Percentiles rank a stretch among this genome's conserved stretches.
These are phyloP conservation scores for Calliopsis andreniformis DNA, from an alignment of 1,140 invertebrate genomes.

Conservation along the genomic window DNA sequence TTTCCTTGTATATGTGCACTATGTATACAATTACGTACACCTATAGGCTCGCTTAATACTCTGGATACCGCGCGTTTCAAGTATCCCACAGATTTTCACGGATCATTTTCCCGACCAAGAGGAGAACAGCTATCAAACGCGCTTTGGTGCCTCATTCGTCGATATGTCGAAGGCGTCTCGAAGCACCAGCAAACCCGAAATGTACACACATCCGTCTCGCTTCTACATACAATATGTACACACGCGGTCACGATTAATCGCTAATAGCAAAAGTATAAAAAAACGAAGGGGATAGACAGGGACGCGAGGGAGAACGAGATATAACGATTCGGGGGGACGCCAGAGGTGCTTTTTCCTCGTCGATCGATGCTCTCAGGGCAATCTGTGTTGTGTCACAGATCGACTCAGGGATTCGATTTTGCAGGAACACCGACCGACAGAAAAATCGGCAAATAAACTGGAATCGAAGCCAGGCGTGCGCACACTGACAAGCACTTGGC, in stretches of 20 bases:
- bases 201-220: slow-evolving; percentile 39
- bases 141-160: not conserved
- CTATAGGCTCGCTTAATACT: slow-evolving; percentile 67
- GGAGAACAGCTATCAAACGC: not conserved
- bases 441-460: too few species aligned
- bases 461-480: too few species aligned
- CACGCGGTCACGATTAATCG: slow-evolving; percentile 38
- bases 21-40: slow-evolving; percentile 61
- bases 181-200: slow-evolving; percentile 19
- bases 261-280: slow-evolving; percentile 56
- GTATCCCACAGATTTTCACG: slow-evolving; percentile 41
- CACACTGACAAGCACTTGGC: not conserved
- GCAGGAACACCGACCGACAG: too few species aligned
- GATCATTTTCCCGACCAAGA: not conserved
- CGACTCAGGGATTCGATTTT: not conserved
- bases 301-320: not conserved
- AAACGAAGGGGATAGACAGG: not conserved
- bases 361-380: slow-evolving; percentile 24
- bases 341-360: not conserved
- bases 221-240: slow-evolving; percentile 48
- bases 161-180: slow-evolving; percentile 3
- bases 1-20: slow-evolving; percentile 44
- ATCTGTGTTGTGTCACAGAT: slow-evolving; percentile 1
- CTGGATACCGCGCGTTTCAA: slow-evolving; percentile 39
- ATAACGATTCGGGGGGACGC: not conserved